Evolutionary conservation across 2,888 invertebrate species (phyloP).

Genomic region (Ormyrus labotus): DNA sequence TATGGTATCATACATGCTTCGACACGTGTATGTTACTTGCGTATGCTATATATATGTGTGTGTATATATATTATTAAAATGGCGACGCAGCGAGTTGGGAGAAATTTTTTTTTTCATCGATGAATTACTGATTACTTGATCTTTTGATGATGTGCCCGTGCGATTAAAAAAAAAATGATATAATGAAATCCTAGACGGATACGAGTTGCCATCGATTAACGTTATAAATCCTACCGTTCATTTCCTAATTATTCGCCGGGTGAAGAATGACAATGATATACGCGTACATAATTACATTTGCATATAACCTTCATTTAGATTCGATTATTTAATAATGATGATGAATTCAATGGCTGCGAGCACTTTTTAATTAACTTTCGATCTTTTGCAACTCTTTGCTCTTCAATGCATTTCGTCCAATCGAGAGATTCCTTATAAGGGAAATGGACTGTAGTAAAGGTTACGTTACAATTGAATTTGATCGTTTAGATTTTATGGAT

Average conservation of each 20-base stretch:
- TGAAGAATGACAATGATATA: slow-evolving; percentile 25
- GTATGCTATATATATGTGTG: slow-evolving; percentile 32
- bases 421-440: slow-evolving; percentile 50
- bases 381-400: slow-evolving; percentile 32
- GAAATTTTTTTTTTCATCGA: slow-evolving; percentile 54
- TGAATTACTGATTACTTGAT: slow-evolving; percentile 55
- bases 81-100: slow-evolving; percentile 55
- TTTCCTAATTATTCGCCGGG: slow-evolving; percentile 62
- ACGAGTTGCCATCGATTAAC: slow-evolving; percentile 69
- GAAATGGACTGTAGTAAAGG: slow-evolving; percentile 70
- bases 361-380: slow-evolving; percentile 44
- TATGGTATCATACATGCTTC: slow-evolving; percentile 34
- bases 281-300: slow-evolving; percentile 29
- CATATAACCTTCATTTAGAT: slow-evolving; percentile 29
- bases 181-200: slow-evolving; percentile 56
- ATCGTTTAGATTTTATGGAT: slow-evolving; percentile 76
- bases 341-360: slow-evolving; percentile 17
- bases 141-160: slow-evolving; percentile 53
- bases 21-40: slow-evolving; percentile 27
- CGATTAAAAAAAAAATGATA: slow-evolving; percentile 40
- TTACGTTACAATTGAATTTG: slow-evolving; percentile 76
- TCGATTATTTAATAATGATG: slow-evolving; percentile 24
- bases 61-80: slow-evolving; percentile 46
- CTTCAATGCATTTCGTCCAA: slow-evolving; percentile 52
- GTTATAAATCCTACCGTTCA: slow-evolving; percentile 69